Evolutionary conservation across 1,140 invertebrate genomes (phyloP).

Genomic region (Drosophila nigromelanica): DNA sequence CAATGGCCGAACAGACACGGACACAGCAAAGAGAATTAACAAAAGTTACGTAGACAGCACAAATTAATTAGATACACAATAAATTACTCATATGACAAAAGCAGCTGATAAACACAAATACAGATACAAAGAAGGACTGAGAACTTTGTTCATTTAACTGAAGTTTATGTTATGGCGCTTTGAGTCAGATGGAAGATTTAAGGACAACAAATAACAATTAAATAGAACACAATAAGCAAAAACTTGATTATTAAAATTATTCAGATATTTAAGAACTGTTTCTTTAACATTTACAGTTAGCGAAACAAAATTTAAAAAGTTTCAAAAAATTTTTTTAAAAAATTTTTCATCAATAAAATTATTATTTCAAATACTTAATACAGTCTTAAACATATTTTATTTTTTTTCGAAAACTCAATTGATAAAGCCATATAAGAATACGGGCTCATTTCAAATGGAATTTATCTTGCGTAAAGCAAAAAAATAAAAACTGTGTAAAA

Average conservation of each 20-base stretch:
- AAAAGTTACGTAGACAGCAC: constrained; percentile 63
- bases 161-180: neutral
- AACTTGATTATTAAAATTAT: no score
- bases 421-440: no score
- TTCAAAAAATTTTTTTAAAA: no score
- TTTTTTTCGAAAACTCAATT: no score
- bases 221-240: neutral
- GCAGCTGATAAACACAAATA: constrained; percentile 49
- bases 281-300: no score
- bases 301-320: no score
- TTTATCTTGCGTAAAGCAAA: neutral
- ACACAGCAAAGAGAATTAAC: constrained; percentile 22
- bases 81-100: constrained; percentile 69
- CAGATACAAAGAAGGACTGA: constrained; percentile 2
- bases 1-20: constrained; percentile 14
- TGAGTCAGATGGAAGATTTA: neutral
- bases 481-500: constrained; percentile 23
- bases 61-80: constrained; percentile 74
- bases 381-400: no score
- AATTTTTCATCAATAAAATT: no score
- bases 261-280: no score
- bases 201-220: neutral
- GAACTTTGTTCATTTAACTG: neutral
- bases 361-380: no score
- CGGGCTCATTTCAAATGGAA: neutral